These are phyloP conservation scores for Corythoichthys intestinalis DNA, from an alignment of 2,113 vertebrate genomes.

Conservation along the genomic window DNA sequence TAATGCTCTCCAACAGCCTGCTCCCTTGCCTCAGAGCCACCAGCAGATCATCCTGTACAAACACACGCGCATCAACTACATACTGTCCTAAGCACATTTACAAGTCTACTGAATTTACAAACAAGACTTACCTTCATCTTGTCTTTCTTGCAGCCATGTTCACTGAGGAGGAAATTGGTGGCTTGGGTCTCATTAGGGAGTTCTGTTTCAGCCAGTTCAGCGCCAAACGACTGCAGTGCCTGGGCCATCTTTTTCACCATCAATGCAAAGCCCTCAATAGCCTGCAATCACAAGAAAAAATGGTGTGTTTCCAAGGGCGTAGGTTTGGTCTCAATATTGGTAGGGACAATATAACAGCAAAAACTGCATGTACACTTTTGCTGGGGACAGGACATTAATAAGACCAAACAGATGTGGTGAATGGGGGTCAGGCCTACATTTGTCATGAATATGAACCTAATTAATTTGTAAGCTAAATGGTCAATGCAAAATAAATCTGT, in stretches of 20 bases:
- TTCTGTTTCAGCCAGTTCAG: slow-evolving; percentile 92
- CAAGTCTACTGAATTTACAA: neutral
- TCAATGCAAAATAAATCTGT: no score
- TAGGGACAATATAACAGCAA: no score
- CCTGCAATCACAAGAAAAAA: slow-evolving; percentile 71
- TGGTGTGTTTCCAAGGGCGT: neutral
- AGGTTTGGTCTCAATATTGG: no score
- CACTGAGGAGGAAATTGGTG: slow-evolving; percentile 79
- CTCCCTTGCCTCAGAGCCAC: slow-evolving; percentile 79
- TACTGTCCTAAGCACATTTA: neutral
- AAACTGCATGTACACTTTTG: no score
- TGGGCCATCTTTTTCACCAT: slow-evolving; percentile 96
- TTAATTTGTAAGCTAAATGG: no score
- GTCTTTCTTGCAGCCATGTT: slow-evolving; percentile 83
- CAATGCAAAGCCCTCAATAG: slow-evolving; percentile 90
- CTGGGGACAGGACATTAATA: no score
- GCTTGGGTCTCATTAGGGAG: slow-evolving; percentile 87
- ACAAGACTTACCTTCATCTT: slow-evolving; percentile 82
- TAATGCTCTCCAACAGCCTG: slow-evolving; percentile 80
- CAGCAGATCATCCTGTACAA: slow-evolving; percentile 79
- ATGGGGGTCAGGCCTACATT: no score
- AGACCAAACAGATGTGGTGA: no score
- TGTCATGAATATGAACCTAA: no score
- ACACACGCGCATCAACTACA: slow-evolving; percentile 1
- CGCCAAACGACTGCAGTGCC: slow-evolving; percentile 88